phyloP scores from a whole-genome alignment of 2,888 invertebrate genomes.

The Idaea biselata region DNA sequence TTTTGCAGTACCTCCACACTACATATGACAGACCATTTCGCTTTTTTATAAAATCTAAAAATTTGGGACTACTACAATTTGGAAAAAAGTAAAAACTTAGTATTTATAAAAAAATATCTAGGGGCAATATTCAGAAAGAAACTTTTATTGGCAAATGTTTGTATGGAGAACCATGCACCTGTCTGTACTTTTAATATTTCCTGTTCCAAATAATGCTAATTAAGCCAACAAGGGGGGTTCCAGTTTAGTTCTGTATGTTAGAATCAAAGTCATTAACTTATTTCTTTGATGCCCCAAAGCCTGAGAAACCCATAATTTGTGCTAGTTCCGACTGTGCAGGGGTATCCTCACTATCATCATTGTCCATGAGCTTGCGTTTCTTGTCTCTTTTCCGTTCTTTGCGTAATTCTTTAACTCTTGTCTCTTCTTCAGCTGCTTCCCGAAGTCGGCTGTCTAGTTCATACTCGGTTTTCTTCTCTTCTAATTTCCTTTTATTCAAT shows the following conservation, averaged over 20 bases:
- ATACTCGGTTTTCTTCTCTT: conserved; percentile 97
- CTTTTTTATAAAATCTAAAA: no score
- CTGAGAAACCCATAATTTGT: conserved; percentile 97
- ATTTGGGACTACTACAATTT: no score
- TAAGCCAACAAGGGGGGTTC: no score
- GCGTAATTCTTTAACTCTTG: conserved; percentile 93
- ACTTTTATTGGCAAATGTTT: no score
- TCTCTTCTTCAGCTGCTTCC: conserved; percentile 98
- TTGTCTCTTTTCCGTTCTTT: conserved; percentile 94
- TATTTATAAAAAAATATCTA: no score
- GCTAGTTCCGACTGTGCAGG: conserved; percentile 87
- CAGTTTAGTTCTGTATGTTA: background rate
- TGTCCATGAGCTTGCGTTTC: conserved; percentile 90
- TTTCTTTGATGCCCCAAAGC: conserved; percentile 93
- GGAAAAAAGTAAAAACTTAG: no score
- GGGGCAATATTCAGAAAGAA: no score
- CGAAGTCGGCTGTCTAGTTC: conserved; percentile 94
- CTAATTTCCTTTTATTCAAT: conserved; percentile 94
- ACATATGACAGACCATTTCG: no score
- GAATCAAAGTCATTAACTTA: conserved; percentile 40
- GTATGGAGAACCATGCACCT: no score
- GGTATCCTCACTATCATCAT: conserved; percentile 62
- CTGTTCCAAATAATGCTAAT: no score
- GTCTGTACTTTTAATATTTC: no score
- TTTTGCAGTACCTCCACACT: no score